Base-by-base conservation (phyloP, 2,888 invertebrate genomes). In the Chymomyza procnemis region DNA sequence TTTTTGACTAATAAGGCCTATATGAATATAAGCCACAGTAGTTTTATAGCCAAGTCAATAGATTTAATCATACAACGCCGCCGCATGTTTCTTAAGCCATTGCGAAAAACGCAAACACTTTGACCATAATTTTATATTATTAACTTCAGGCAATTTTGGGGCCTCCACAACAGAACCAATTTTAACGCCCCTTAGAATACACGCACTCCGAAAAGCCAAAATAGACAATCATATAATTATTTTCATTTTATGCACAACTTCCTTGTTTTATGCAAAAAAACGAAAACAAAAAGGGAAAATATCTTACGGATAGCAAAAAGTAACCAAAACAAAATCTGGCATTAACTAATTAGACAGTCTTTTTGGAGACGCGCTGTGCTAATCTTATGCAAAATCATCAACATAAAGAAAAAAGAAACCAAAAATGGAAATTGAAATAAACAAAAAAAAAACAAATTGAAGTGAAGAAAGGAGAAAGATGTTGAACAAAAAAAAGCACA, bases 361-460 rank as follows among this genome's bases (percentile, higher is more conserved):
- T 72, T n/a, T 72, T 67, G 61, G 12, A 65, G 64, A 63, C 63
- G 50, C 75, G 77, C 48, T 76, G 77, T 77, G 79, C 75, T 75
- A 79, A 77, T 79, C 74, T 75, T 66, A 80, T 81, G 79, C 81
- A 73, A 69, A 79, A 68, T 80, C 80, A 79, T 78, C 57, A 70
- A 73, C 76, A 71, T 72, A n/a, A n/a, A n/a, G 73, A 74, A 73
- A 73, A 76, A 76, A 26, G 41, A 34, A 19, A 47, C 30, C 57
- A 14, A 57, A 57, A 67, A 61, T 61, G 58, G 3, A 55, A 52
- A 55, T 26, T 26, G 26, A 26, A 26, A 26, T 26, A 26, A 26
- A 8, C 34, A 41, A 41, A 34, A 0, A 34, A 34, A 12, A 41
- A 12, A n/a, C n/a, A n/a, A 41, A 41, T 12, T 12, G 34, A 41